These are phyloP conservation scores for Auanema freiburgensis DNA, from an alignment of 2,888 invertebrate genomes.

Conservation along the genomic window DNA sequence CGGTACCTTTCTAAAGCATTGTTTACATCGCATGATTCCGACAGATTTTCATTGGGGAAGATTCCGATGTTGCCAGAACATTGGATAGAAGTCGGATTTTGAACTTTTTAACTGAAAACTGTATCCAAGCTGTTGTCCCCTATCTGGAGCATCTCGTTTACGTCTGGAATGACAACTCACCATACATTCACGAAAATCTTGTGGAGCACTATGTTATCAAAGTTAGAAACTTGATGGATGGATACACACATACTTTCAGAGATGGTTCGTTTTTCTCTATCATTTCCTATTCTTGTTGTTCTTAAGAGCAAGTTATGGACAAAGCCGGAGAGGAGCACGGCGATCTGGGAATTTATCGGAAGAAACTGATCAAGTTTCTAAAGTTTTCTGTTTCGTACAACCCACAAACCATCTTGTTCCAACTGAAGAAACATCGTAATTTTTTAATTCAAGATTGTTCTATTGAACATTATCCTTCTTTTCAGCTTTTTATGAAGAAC, in stretches of 20 bases:
- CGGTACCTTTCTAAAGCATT: neutral
- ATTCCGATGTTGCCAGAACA: slow-evolving; percentile 80
- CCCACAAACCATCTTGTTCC: slow-evolving; percentile 49
- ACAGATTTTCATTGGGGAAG: slow-evolving; percentile 78
- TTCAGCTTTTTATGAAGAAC: slow-evolving; percentile 81
- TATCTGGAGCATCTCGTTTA: slow-evolving; percentile 92
- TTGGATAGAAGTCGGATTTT: slow-evolving; percentile 85
- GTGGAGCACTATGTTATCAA: slow-evolving; percentile 86
- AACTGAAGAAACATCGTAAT: slow-evolving; percentile 47
- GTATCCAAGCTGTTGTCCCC: slow-evolving; percentile 79
- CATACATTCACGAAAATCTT: slow-evolving; percentile 85
- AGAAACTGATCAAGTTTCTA: slow-evolving; percentile 70
- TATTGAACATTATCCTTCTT: slow-evolving; percentile 5
- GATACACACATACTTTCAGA: slow-evolving; percentile 64
- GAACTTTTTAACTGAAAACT: slow-evolving; percentile 82
- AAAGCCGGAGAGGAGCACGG: slow-evolving; percentile 67
- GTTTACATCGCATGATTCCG: neutral
- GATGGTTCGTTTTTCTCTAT: slow-evolving; percentile 54
- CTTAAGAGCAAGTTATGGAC: slow-evolving; percentile 64
- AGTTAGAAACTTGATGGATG: slow-evolving; percentile 65
- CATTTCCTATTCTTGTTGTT: neutral
- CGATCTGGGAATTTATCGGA: slow-evolving; percentile 70
- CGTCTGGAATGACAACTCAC: slow-evolving; percentile 82
- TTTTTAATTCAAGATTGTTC: slow-evolving; percentile 4
- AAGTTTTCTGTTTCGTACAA: slow-evolving; percentile 49